Base-by-base conservation (phyloP, 2,797 vertebrate species). In the Micropoecilia bifurca region DNA sequence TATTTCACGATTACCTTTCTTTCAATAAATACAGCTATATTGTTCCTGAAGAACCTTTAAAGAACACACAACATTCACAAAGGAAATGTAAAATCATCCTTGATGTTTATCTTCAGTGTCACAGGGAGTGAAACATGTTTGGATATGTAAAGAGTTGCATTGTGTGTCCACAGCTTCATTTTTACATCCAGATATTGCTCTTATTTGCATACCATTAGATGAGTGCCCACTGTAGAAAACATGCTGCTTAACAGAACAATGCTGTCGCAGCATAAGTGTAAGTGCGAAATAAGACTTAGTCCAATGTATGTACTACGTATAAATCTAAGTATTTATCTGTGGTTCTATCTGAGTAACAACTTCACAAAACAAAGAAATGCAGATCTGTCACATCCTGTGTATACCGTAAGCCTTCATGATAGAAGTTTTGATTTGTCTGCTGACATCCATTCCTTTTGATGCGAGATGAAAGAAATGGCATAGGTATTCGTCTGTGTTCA, bases 381-480 rank as follows among this genome's bases (percentile, higher is more conserved):
- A 87, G 79, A 61, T 53, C 81, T 87, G 85, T 88, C 87, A 86
- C 83, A 63, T 78, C 78, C 79, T 75, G 83, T 75, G 66, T 78
- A 79, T n/a, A 46, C 41, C n/a, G 85, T 86, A 78, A 83, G 75
- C 69, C 71, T 77, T 89, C 90, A 89, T 88, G 85, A 92, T 87
- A 87, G 85, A 86, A 79, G 90, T 87, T 91, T 87, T 87, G 73
- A 88, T 88, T 83, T 53, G 61, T 76, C 84, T 80, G 86, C 81
- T 82, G 73, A 68, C 78, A 81, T 85, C 78, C 82, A 81, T 90
- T 90, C 79, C 81, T 83, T 90, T 90, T 85, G 61, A 91, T 90
- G 73, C 75, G 28, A 83, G 66, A 75, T 76, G 22, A 80, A 78
- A 79, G 50, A 87, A 77, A 76, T 72, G 46, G 73, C 50, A 48